Evolutionary conservation across 2,888 invertebrate genomes (phyloP).

Genomic region (Lepidonotus clava): DNA sequence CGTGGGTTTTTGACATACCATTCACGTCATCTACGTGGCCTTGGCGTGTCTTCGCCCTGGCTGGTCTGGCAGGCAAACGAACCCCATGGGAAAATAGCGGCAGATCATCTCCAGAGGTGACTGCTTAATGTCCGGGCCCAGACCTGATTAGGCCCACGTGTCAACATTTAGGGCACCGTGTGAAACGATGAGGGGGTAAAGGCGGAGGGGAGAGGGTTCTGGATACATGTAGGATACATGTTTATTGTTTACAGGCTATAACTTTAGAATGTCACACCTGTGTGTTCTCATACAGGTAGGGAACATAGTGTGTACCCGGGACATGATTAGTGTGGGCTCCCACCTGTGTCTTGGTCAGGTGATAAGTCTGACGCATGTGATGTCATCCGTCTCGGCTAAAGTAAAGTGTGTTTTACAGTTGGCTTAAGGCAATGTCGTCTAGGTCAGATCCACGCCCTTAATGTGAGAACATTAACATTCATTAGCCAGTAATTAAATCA

Average conservation of each 20-base stretch:
- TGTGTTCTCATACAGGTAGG: too few relatives aligned
- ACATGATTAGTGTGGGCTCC: background rate
- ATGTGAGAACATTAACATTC: conserved; percentile 8
- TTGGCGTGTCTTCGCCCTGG: too few relatives aligned
- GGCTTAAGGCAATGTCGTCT: too few relatives aligned
- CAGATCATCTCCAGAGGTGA: conserved; percentile 8
- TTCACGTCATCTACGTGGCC: too few relatives aligned
- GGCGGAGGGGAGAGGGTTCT: too few relatives aligned
- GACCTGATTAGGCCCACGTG: background rate
- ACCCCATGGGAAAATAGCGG: conserved; percentile 1
- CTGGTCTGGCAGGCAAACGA: background rate
- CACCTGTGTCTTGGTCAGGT: background rate
- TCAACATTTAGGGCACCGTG: background rate
- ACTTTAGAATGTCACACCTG: too few relatives aligned
- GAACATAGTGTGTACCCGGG: too few relatives aligned
- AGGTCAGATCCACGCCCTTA: too few relatives aligned
- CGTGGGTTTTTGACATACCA: too few relatives aligned
- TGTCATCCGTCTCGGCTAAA: background rate
- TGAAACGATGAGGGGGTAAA: background rate
- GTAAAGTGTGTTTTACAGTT: background rate
- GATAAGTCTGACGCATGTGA: conserved; percentile 11
- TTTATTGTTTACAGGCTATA: too few relatives aligned
- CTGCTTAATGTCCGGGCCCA: background rate
- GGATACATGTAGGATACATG: too few relatives aligned
- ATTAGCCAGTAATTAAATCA: conserved; percentile 30